These are phyloP conservation scores for Sisyra nigra DNA, from an alignment of 2,888 invertebrate genomes.

Conservation along the genomic window DNA sequence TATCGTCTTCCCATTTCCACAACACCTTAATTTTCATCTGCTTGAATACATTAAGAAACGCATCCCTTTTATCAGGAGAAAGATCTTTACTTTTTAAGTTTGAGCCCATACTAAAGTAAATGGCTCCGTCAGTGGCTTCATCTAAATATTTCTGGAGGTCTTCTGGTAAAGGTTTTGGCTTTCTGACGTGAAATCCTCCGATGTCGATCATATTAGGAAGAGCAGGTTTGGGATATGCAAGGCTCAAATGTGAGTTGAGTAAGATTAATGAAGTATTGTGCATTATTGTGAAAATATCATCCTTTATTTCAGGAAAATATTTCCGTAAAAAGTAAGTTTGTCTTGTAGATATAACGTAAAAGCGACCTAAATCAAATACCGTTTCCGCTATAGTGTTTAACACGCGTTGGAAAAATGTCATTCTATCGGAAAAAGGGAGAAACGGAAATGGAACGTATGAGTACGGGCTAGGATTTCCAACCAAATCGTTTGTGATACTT, in stretches of 20 bases:
- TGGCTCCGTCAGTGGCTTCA: slow-evolving; percentile 19
- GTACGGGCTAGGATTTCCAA: slow-evolving; percentile 30
- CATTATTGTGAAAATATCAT: slow-evolving; percentile 14
- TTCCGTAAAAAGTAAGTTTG: slow-evolving; percentile 14
- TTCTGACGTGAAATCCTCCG: slow-evolving; percentile 19
- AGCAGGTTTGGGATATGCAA: slow-evolving; percentile 18
- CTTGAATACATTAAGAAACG: slow-evolving; percentile 19
- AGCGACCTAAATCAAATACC: too few species aligned
- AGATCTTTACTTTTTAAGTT: slow-evolving; percentile 18
- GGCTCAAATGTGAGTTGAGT: slow-evolving; percentile 18
- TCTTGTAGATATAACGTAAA: slow-evolving; percentile 5
- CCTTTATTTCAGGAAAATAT: slow-evolving; percentile 17
- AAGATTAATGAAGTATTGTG: slow-evolving; percentile 17
- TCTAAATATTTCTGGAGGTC: slow-evolving; percentile 20
- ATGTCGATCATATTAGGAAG: slow-evolving; percentile 20
- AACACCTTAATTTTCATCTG: slow-evolving; percentile 25
- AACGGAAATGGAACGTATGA: slow-evolving; percentile 32
- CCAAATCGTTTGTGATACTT: slow-evolving; percentile 28
- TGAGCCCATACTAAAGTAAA: slow-evolving; percentile 24
- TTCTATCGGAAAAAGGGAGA: slow-evolving; percentile 25
- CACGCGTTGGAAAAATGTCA: slow-evolving; percentile 35
- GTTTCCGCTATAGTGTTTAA: slow-evolving; percentile 22
- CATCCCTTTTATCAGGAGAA: slow-evolving; percentile 15
- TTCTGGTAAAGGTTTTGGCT: slow-evolving; percentile 5
- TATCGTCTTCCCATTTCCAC: slow-evolving; percentile 33